Conservation (phyloP, 2,113 vertebrate species). For the Talpa occidentalis region DNA sequence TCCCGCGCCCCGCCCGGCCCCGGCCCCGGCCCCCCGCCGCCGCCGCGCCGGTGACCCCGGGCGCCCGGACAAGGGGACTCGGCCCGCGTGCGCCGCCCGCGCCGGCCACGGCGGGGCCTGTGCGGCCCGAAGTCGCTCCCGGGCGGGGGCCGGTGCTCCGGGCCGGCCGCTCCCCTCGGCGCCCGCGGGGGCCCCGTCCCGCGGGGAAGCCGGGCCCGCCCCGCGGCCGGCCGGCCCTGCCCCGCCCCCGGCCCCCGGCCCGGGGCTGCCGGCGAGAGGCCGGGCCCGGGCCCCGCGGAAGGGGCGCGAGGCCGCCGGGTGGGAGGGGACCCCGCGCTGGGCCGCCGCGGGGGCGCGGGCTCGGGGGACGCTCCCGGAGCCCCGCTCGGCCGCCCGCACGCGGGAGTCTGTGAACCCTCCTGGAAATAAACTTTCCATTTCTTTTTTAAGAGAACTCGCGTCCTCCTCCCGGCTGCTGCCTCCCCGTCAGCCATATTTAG, state of each 20-base stretch:
- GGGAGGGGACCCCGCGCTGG: too few relatives aligned
- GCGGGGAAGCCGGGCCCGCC: too few relatives aligned
- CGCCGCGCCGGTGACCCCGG: constrained; percentile 57
- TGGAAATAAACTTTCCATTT: constrained; percentile 70
- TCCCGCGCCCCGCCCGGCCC: not conserved
- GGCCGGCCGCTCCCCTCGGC: too few relatives aligned
- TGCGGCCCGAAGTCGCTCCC: constrained; percentile 72
- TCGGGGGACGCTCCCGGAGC: not conserved
- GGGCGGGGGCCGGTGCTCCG: too few relatives aligned
- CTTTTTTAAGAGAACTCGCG: constrained; percentile 56
- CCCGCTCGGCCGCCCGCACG: constrained; percentile 32
- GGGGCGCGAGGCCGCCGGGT: constrained; percentile 74
- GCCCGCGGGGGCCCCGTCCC: too few relatives aligned
- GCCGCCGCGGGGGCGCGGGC: too few relatives aligned
- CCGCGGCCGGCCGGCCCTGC: too few relatives aligned
- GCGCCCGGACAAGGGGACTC: constrained; percentile 66
- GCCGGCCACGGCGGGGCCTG: constrained; percentile 62
- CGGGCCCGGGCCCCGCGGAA: too few relatives aligned
- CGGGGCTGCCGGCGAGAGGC: too few relatives aligned
- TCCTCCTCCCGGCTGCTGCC: constrained; percentile 65
- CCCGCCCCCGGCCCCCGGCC: too few relatives aligned
- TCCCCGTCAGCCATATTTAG: constrained; percentile 80
- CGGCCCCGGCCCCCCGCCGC: constrained; percentile 26
- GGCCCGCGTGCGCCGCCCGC: constrained; percentile 16
- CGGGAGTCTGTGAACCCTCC: constrained; percentile 60